Evolutionary conservation across 2,113 vertebrate genomes (phyloP).

Genomic region (Ophthalmolycus amberensis): DNA sequence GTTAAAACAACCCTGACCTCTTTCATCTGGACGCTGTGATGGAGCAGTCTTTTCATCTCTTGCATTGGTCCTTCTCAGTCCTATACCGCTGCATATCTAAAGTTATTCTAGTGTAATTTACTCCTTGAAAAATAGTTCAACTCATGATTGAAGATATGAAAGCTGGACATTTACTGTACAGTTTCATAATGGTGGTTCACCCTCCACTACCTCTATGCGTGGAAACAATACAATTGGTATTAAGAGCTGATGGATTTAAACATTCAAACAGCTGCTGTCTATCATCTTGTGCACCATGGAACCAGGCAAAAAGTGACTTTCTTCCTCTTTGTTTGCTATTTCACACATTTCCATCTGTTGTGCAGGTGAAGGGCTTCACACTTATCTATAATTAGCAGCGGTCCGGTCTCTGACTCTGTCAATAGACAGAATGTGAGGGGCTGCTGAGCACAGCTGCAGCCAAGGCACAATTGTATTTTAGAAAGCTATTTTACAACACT

Average conservation of each 20-base stretch:
- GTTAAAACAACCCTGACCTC: background rate
- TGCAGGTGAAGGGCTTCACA: background rate
- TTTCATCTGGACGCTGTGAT: constrained; percentile 10
- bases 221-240: background rate
- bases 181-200: background rate
- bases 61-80: background rate
- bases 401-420: background rate
- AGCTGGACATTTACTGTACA: no score
- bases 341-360: background rate
- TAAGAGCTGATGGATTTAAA: background rate
- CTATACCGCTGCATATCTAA: background rate
- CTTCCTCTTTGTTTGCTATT: background rate
- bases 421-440: constrained; percentile 24
- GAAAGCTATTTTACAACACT: background rate
- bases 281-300: background rate
- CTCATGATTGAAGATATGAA: background rate
- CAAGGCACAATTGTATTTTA: constrained; percentile 13
- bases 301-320: background rate
- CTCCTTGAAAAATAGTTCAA: background rate
- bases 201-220: background rate
- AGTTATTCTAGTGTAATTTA: background rate
- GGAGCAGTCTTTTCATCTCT: background rate
- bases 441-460: constrained; percentile 9
- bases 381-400: constrained; percentile 12
- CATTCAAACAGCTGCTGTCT: background rate